phyloP scores from a whole-genome alignment of 2,797 vertebrate species.

The Periophthalmus magnuspinnatus region DNA sequence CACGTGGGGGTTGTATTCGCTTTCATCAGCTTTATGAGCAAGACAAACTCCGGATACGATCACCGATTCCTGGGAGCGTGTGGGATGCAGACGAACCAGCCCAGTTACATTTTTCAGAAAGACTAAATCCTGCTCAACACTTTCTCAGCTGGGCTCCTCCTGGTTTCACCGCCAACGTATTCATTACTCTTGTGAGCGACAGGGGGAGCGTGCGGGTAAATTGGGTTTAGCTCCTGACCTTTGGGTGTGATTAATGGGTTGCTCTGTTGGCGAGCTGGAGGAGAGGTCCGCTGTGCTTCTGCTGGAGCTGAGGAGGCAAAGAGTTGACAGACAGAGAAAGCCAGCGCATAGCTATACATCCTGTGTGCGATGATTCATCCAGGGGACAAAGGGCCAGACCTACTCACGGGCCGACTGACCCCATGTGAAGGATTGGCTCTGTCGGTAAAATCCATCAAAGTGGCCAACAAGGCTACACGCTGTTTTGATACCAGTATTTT shows the following conservation, averaged over 20 bases:
- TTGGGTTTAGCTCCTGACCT: constrained; percentile 81
- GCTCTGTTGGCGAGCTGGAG: constrained; percentile 55
- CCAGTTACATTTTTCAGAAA: constrained; percentile 50
- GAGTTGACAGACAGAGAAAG: constrained; percentile 55
- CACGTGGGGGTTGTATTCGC: constrained; percentile 34
- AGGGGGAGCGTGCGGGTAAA: constrained; percentile 72
- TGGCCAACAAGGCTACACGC: constrained; percentile 36
- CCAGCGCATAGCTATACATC: constrained; percentile 43
- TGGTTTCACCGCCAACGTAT: constrained; percentile 63
- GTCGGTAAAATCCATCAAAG: constrained; percentile 45
- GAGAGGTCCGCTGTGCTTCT: constrained; percentile 46
- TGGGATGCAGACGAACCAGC: constrained; percentile 41
- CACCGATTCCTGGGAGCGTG: constrained; percentile 33
- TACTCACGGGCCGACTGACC: constrained; percentile 44
- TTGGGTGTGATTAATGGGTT: constrained; percentile 80
- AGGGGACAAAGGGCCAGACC: constrained; percentile 39
- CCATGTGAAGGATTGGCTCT: constrained; percentile 44
- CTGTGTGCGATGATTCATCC: constrained; percentile 62
- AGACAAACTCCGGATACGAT: constrained; percentile 25
- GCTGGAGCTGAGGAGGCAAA: constrained; percentile 52
- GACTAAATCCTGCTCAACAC: constrained; percentile 51
- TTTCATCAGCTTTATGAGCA: constrained; percentile 41
- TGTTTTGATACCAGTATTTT: constrained; percentile 28
- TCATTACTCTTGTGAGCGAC: constrained; percentile 76
- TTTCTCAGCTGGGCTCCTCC: constrained; percentile 54